These are phyloP conservation scores for Drosophila suzukii DNA, from an alignment of 1,140 invertebrate species.

Conservation along the genomic window DNA sequence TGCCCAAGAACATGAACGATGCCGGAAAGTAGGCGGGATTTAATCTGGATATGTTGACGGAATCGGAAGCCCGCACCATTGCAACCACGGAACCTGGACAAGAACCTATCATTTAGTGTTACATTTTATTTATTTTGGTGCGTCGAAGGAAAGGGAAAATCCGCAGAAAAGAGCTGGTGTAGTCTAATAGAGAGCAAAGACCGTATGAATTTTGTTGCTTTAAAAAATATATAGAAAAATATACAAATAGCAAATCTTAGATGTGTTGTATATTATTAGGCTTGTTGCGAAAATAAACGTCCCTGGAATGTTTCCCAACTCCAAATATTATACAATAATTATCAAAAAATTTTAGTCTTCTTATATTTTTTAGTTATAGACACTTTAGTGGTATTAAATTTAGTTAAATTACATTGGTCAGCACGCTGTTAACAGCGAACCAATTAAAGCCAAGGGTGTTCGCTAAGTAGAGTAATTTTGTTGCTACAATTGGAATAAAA, in stretches of 20 bases:
- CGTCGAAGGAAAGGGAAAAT: conserved; percentile 16
- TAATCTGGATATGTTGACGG: background rate
- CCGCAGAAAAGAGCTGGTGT: conserved; percentile 18
- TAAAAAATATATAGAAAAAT: conserved; percentile 25
- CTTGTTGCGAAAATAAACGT: background rate
- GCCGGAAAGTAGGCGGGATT: conserved; percentile 86
- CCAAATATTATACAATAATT: background rate
- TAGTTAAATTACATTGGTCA: background rate
- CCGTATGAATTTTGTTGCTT: conserved; percentile 46
- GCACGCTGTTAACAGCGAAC: background rate
- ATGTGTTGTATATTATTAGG: background rate
- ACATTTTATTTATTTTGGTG: conserved; percentile 4
- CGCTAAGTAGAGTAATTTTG: background rate
- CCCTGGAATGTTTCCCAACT: background rate
- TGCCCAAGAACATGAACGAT: conserved; percentile 90
- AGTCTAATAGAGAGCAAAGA: conserved; percentile 34
- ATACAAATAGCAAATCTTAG: conserved; percentile 24
- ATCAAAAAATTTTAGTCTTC: background rate
- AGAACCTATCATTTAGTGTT: conserved; percentile 22
- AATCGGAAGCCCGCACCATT: background rate
- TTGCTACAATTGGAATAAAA: background rate
- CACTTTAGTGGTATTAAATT: background rate
- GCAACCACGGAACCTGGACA: conserved; percentile 25
- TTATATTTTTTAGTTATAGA: background rate
- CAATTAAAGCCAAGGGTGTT: background rate